Percentiles rank a stretch among this genome's conserved stretches.
These are phyloP conservation scores for Meriones psammophilus DNA, from an alignment of 2,797 vertebrate species.

Conservation along the genomic window DNA sequence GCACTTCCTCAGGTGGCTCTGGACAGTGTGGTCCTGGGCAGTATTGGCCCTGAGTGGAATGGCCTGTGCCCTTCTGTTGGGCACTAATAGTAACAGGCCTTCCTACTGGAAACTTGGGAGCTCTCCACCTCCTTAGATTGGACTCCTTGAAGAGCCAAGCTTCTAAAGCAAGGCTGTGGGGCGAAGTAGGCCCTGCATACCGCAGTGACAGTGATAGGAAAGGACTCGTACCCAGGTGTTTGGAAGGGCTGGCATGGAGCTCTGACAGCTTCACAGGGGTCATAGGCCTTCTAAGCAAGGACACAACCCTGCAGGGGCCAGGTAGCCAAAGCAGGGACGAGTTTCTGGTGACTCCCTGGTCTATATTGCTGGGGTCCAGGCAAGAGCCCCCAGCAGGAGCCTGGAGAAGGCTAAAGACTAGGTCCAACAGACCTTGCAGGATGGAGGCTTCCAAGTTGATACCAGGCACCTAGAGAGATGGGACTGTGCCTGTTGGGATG, in stretches of 20 bases:
- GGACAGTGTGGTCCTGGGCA: accelerated
- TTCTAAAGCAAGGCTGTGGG: neutral
- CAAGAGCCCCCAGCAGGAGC: neutral
- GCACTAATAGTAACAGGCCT: neutral
- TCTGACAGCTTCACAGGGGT: accelerated
- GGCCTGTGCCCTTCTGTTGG: neutral
- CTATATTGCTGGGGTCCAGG: neutral
- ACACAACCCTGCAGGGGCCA: neutral
- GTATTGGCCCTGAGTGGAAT: accelerated
- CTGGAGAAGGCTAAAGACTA: neutral
- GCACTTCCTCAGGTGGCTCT: no score
- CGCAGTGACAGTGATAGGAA: neutral
- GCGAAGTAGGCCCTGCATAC: neutral
- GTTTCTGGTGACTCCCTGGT: neutral
- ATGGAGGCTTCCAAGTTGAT: neutral
- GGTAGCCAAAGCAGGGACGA: neutral
- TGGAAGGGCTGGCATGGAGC: neutral
- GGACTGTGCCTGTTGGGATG: neutral
- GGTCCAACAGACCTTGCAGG: neutral
- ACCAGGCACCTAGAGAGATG: accelerated
- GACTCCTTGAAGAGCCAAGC: neutral
- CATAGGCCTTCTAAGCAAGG: neutral
- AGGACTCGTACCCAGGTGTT: neutral
- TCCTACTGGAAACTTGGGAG: neutral
- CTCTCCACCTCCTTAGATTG: no score